phyloP scores from a whole-genome alignment of 2,113 vertebrate genomes.

The Labeo rohita region DNA sequence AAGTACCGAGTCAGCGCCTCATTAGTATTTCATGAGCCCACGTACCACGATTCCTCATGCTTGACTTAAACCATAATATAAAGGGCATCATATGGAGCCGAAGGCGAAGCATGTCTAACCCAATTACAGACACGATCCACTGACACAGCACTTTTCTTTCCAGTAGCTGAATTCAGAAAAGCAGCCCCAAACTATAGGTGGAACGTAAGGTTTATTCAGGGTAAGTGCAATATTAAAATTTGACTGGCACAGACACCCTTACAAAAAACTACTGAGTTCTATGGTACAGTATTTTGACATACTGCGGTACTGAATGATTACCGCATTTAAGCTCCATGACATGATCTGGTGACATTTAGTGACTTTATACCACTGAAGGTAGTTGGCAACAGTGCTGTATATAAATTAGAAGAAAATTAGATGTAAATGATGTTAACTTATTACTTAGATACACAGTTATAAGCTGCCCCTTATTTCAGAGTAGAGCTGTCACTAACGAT shows the following conservation, averaged over 20 bases:
- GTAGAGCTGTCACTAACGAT: too few species aligned
- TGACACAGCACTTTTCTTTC: slow-evolving; percentile 16
- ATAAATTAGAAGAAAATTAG: not conserved
- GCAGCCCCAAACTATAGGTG: not conserved
- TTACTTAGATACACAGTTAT: not conserved
- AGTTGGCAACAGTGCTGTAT: not conserved
- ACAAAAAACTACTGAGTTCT: not conserved
- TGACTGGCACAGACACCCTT: not conserved
- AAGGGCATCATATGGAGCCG: slow-evolving; percentile 1
- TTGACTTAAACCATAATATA: slow-evolving; percentile 13
- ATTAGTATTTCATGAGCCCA: slow-evolving; percentile 5
- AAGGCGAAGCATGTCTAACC: not conserved
- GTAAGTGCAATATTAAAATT: not conserved
- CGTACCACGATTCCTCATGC: not conserved
- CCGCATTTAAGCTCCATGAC: not conserved
- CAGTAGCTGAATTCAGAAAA: not conserved
- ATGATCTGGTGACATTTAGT: not conserved
- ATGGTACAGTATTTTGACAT: not conserved
- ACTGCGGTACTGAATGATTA: not conserved
- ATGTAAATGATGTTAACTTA: not conserved
- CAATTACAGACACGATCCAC: not conserved
- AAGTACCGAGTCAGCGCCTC: not conserved
- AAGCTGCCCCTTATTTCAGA: too few species aligned
- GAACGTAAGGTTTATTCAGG: not conserved
- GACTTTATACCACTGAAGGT: not conserved